Base-by-base conservation (phyloP, 2,113 vertebrate genomes). In the Holacanthus passer region DNA sequence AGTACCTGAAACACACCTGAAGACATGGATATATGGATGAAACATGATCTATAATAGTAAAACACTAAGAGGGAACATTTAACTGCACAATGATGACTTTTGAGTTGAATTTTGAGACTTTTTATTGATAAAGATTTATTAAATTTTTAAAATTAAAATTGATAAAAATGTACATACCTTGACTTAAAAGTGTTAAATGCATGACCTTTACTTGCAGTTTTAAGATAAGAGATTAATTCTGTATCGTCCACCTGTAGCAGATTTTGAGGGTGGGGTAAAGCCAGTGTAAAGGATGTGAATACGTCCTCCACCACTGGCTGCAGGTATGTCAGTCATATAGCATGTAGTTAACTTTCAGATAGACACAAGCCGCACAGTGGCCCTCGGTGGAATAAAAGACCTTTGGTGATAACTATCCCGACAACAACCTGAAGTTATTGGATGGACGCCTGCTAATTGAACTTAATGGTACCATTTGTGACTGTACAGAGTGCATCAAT, bases 391-490 rank as follows among this genome's bases (percentile, higher is more conserved):
- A 24, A 32, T 75, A 52, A 65, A 77, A 84, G 77, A 60, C 45
- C 64, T 53, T 83, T 52, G 62, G 16, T 67, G 73, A 37, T 29
- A 79, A 77, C 52, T 59, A 63, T 53, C 22, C 59, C 83, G 55
- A 77, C 47, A 76, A 67, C n/a, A 72, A 13, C 22, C 24, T 17
- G 9, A 82, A 77, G 48, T 82, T 64, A 65, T 69, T 22, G 8
- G 69, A 78, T 74, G 27, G 81, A 65, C n/a, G 37, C 43, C 53
- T 35, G 31, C 70, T 91, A 84, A 92, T 87, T 92, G 82, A 83
- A 83, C 87, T 73, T 91, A 88, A 90, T 88, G 64, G 67, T 19
- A 69, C 43, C 75, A 81, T 87, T 88, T 89, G 82, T 79, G 82
- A 89, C 60, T 84, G 60, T 71, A 53, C 79, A 80, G 71, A 88